Evolutionary conservation across 2,888 invertebrate species (phyloP).

Genomic region (Orchesellides sinensis): DNA sequence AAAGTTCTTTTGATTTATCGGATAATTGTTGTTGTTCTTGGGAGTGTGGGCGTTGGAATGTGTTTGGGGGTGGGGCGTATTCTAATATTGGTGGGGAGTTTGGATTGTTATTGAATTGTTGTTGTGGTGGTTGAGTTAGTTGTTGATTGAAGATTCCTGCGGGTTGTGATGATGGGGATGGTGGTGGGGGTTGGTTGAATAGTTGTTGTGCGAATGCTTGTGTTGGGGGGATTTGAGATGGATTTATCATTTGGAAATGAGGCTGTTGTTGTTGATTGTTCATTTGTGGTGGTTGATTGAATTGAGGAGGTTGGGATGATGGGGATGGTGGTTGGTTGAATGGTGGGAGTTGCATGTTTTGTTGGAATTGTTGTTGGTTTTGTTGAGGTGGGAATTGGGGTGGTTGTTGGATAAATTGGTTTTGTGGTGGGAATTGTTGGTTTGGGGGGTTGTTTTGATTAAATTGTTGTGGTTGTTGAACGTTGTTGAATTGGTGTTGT

Average conservation of each 20-base stretch:
- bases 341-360: too few relatives aligned
- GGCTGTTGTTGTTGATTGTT: constrained; percentile 6
- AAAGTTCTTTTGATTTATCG: constrained; percentile 38
- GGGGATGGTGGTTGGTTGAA: background rate
- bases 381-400: constrained; percentile 12
- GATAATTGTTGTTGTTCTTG: constrained; percentile 25
- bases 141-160: too few relatives aligned
- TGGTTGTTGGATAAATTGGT: constrained; percentile 25
- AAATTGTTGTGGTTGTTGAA: background rate
- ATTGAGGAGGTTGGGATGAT: background rate
- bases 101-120: constrained; percentile 28
- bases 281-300: background rate
- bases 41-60: constrained; percentile 59
- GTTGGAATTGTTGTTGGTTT: too few relatives aligned
- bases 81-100: constrained; percentile 62
- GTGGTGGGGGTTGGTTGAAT: constrained; percentile 5
- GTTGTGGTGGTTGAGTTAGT: constrained; percentile 1
- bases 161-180: constrained; percentile 47
- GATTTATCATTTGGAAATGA: background rate
- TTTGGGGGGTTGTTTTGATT: constrained; percentile 1
- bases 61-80: constrained; percentile 68
- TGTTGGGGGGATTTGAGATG: constrained; percentile 5
- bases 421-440: constrained; percentile 9
- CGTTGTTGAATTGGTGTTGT: background rate
- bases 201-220: constrained; percentile 8